A percentile compares a stretch with the other conserved stretches of the same genome.
Evolutionary conservation across 2,113 vertebrate genomes (phyloP).

Genomic region (Cariama cristata): DNA sequence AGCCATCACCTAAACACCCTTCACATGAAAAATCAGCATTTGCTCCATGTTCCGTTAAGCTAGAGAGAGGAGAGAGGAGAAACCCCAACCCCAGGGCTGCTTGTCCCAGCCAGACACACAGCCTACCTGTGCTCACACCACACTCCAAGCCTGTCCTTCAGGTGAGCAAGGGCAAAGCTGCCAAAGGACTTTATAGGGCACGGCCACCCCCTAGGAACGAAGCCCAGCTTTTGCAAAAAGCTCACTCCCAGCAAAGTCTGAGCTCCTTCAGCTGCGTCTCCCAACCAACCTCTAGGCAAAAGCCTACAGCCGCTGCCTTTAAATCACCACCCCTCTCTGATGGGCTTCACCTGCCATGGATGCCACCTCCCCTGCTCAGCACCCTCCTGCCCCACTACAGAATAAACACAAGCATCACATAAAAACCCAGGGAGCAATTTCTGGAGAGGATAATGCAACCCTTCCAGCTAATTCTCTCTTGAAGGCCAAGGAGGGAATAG

Average conservation of each 20-base stretch:
- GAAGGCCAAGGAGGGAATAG: background rate
- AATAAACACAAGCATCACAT: background rate
- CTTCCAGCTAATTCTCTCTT: background rate
- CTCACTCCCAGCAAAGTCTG: rapidly evolving
- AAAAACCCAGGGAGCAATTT: background rate
- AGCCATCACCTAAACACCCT: background rate
- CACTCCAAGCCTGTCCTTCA: rapidly evolving
- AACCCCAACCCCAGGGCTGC: background rate
- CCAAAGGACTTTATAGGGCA: background rate
- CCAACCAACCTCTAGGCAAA: rapidly evolving
- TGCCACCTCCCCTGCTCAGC: background rate
- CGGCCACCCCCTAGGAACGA: rapidly evolving
- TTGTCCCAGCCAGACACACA: background rate
- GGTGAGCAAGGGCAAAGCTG: background rate
- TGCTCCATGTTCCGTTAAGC: background rate
- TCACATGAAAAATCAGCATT: rapidly evolving
- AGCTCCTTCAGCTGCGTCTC: rapidly evolving
- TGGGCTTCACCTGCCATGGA: background rate
- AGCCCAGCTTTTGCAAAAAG: background rate
- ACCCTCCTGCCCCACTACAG: background rate
- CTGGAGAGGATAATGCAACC: background rate
- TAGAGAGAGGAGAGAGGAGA: rapidly evolving
- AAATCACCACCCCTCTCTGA: background rate
- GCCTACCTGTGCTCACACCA: background rate
- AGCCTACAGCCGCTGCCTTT: background rate